Percentiles rank a stretch among this genome's conserved stretches.
Conservation (phyloP, 2,888 invertebrate species). For the Iselma pallidipennis region DNA sequence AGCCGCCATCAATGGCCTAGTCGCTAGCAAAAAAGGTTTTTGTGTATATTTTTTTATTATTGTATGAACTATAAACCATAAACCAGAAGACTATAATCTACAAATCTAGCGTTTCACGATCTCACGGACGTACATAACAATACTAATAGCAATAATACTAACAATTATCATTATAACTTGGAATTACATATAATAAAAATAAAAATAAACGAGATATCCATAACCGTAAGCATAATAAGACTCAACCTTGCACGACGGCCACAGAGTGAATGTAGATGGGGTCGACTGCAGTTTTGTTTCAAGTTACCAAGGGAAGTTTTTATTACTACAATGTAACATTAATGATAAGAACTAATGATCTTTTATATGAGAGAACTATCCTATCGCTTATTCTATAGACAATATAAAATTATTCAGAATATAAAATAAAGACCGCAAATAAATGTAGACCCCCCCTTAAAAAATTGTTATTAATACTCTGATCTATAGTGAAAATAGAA, state of each 20-base stretch:
- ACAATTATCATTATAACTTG: conserved; percentile 52
- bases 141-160: conserved; percentile 41
- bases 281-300: conserved; percentile 12
- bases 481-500: too few relatives aligned
- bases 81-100: conserved; percentile 34
- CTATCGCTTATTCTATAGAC: neutral
- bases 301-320: conserved; percentile 24
- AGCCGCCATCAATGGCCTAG: conserved; percentile 13
- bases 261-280: neutral
- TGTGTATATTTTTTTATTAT: conserved; percentile 18
- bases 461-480: too few relatives aligned
- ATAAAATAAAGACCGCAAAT: too few relatives aligned
- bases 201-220: conserved; percentile 54
- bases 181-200: conserved; percentile 56
- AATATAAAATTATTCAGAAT: too few relatives aligned
- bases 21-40: neutral
- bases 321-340: conserved; percentile 3
- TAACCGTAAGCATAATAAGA: conserved; percentile 51
- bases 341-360: neutral
- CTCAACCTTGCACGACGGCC: conserved; percentile 41
- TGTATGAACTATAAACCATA: conserved; percentile 23
- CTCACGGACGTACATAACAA: conserved; percentile 36
- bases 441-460: too few relatives aligned
- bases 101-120: conserved; percentile 28
- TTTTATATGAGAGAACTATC: neutral